Conservation (phyloP, 1,140 invertebrate species). For the Mizuhopecten yessoensis region DNA sequence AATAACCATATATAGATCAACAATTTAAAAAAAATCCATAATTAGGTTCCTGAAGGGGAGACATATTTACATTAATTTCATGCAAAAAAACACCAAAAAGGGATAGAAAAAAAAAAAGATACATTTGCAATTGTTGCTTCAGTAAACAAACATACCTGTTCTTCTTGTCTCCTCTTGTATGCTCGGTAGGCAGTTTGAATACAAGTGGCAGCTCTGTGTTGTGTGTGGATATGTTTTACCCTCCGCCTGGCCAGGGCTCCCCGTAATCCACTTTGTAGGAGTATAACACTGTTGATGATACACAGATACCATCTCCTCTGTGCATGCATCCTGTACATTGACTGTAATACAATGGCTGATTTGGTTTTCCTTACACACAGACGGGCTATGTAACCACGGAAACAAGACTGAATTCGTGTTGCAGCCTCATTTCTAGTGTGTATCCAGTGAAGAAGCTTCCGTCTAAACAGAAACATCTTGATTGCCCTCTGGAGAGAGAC, state of each 20-base stretch:
- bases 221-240: conserved; percentile 30
- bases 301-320: background rate
- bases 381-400: conserved; percentile 36
- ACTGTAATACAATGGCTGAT: conserved; percentile 63
- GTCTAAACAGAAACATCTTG: background rate
- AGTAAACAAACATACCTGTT: conserved; percentile 45
- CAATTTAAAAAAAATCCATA: no score
- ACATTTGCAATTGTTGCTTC: no score
- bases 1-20: no score
- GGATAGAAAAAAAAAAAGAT: no score
- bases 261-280: conserved; percentile 59
- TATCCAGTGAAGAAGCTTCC: background rate
- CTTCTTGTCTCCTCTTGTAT: conserved; percentile 22
- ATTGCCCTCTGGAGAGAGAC: background rate
- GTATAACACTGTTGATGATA: conserved; percentile 5
- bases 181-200: conserved; percentile 69
- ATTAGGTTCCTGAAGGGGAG: no score
- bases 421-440: conserved; percentile 13
- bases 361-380: background rate
- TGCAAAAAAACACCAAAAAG: no score
- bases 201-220: conserved; percentile 52
- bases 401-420: conserved; percentile 41
- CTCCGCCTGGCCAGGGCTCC: conserved; percentile 56
- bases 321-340: background rate
- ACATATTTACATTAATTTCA: no score